phyloP scores from a whole-genome alignment of 1,140 invertebrate genomes.

The Pogonomyrmex californicus region DNA sequence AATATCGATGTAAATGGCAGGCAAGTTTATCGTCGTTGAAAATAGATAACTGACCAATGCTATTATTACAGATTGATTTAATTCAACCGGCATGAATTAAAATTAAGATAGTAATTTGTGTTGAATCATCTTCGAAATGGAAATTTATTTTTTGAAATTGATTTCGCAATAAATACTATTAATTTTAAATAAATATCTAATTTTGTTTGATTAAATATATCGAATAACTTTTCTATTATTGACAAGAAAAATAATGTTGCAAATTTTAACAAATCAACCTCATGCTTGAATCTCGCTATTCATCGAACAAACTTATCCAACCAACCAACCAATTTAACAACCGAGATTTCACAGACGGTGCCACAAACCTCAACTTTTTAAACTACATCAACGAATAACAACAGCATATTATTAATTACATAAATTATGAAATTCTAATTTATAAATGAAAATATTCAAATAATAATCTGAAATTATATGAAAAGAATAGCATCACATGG shows the following conservation, averaged over 20 bases:
- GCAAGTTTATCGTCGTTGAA: background rate
- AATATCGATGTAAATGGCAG: background rate
- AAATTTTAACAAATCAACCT: background rate
- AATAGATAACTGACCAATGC: background rate
- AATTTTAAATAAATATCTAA: background rate
- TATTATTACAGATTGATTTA: background rate
- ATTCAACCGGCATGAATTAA: background rate
- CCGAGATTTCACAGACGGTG: background rate
- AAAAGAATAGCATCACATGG: too few species aligned
- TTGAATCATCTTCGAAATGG: background rate
- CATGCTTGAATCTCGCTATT: background rate
- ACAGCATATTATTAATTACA: too few species aligned
- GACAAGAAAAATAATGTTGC: slow-evolving; percentile 4
- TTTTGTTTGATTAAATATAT: background rate
- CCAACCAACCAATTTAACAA: background rate
- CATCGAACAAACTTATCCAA: background rate
- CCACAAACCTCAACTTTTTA: background rate
- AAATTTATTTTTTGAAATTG: background rate
- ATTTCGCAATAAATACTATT: background rate
- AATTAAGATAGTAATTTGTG: background rate
- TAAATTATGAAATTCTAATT: too few species aligned
- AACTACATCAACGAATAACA: background rate
- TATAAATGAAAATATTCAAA: too few species aligned
- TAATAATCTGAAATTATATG: too few species aligned
- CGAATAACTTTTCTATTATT: slow-evolving; percentile 3